These are phyloP conservation scores for Tetranychus cinnabarinus DNA, from an alignment of 1,140 invertebrate genomes.

Conservation along the genomic window DNA sequence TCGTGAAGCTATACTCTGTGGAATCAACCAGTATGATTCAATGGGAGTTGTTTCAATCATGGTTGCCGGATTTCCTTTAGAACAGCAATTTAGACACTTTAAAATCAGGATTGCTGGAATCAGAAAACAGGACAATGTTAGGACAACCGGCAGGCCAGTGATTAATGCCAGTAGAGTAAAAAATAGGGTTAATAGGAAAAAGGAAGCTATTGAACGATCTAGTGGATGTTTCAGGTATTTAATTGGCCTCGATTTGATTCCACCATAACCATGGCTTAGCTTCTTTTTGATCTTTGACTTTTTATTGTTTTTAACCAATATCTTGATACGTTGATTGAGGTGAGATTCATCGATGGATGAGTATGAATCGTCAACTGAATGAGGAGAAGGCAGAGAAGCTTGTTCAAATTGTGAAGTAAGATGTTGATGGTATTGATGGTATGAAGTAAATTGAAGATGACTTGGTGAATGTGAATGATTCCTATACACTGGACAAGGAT, in stretches of 20 bases:
- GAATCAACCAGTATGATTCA: slow-evolving; percentile 5
- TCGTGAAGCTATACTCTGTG: background rate
- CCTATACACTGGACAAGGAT: too few species aligned
- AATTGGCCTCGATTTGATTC: slow-evolving; percentile 3
- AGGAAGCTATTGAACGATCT: slow-evolving; percentile 22
- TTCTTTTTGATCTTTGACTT: background rate
- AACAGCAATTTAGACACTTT: slow-evolving; percentile 3
- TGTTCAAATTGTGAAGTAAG: background rate
- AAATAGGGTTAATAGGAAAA: slow-evolving; percentile 19
- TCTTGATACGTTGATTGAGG: background rate
- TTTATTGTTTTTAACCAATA: background rate
- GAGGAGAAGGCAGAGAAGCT: background rate
- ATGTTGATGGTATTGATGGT: background rate
- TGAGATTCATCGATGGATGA: background rate
- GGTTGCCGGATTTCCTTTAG: background rate
- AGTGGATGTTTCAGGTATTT: slow-evolving; percentile 19
- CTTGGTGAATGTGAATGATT: background rate
- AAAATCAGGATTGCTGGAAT: slow-evolving; percentile 17
- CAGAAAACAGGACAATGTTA: slow-evolving; percentile 14
- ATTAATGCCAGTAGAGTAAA: slow-evolving; percentile 21
- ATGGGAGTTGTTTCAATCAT: slow-evolving; percentile 1
- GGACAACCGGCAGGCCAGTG: slow-evolving; percentile 17
- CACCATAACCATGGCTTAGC: background rate
- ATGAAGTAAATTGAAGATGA: background rate
- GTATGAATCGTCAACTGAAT: background rate